Evolutionary conservation across 2,888 invertebrate genomes (phyloP).

Genomic region (Silvanus unidentatus): DNA sequence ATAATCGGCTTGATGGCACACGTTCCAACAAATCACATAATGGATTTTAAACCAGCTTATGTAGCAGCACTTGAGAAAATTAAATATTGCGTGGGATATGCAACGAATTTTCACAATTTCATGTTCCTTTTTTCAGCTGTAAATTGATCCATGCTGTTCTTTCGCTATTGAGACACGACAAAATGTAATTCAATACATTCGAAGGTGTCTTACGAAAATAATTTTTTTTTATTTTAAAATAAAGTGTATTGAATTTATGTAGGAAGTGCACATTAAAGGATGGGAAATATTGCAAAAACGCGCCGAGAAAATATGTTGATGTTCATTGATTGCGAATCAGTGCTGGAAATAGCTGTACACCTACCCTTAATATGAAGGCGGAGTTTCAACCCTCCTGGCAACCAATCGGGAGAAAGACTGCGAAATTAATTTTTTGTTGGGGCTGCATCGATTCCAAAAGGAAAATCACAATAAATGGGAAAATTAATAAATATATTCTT

Average conservation of each 20-base stretch:
- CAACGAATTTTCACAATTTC: neutral
- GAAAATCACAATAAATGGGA: neutral
- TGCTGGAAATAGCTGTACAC: too few relatives aligned
- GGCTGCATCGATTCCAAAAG: neutral
- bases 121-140: neutral
- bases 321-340: too few relatives aligned
- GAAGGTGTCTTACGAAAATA: conserved; percentile 1
- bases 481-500: neutral
- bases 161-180: neutral
- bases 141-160: neutral
- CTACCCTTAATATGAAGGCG: neutral
- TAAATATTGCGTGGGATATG: conserved; percentile 14
- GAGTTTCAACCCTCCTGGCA: neutral
- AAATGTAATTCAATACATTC: neutral
- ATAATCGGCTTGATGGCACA: conserved; percentile 26
- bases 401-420: neutral
- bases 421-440: neutral
- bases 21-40: conserved; percentile 7
- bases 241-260: too few relatives aligned
- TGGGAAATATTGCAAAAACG: neutral
- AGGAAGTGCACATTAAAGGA: conserved; percentile 1
- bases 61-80: conserved; percentile 22
- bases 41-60: neutral
- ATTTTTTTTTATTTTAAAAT: neutral
- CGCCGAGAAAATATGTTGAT: too few relatives aligned